These are phyloP conservation scores for Chionis minor DNA, from an alignment of 2,113 vertebrate species.

Conservation along the genomic window DNA sequence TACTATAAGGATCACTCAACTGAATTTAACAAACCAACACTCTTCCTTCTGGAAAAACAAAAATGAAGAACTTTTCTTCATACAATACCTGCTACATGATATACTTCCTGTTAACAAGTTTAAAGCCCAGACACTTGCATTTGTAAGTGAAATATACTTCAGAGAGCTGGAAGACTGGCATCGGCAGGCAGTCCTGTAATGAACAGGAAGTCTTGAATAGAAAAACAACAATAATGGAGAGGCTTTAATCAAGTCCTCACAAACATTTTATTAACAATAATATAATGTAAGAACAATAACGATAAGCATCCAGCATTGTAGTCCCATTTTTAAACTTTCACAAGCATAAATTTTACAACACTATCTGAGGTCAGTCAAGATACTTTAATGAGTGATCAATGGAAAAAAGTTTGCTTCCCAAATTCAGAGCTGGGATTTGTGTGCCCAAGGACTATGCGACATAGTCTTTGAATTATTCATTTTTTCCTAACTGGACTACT, in stretches of 20 bases:
- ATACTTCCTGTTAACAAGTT: background rate
- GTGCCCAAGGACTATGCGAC: background rate
- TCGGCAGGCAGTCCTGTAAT: conserved; percentile 81
- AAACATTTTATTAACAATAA: background rate
- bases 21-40: background rate
- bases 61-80: background rate
- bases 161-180: conserved; percentile 77
- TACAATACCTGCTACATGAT: background rate
- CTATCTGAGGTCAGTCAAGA: background rate
- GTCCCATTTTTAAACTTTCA: background rate
- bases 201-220: conserved; percentile 76
- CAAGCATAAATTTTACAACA: background rate
- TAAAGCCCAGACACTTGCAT: conserved; percentile 75
- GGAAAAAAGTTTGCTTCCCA: background rate
- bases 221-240: conserved; percentile 34
- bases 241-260: conserved; percentile 22
- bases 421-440: background rate
- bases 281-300: background rate
- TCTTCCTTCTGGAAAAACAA: background rate
- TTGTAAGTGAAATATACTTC: conserved; percentile 84
- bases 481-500: background rate
- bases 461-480: background rate
- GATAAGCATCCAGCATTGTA: background rate
- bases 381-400: background rate
- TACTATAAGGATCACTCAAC: background rate